Conservation (phyloP, 2,888 invertebrate species). For the Fragum sueziense region DNA sequence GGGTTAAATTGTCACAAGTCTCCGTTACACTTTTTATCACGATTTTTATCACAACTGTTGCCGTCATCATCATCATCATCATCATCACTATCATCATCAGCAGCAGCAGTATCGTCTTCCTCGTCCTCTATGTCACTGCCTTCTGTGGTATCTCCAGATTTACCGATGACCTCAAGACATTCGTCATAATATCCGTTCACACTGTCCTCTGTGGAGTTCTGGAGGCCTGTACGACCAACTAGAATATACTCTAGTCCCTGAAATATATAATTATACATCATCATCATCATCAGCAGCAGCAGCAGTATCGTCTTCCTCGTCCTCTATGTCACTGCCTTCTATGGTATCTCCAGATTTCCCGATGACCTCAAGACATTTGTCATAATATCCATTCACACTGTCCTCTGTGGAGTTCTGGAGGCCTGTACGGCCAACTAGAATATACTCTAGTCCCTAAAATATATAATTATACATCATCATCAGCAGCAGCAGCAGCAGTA, state of each 20-base stretch:
- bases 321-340: background rate
- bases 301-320: background rate
- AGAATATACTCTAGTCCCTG: constrained; percentile 74
- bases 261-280: too few species aligned
- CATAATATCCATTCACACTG: constrained; percentile 37
- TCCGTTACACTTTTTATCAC: too few species aligned
- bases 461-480: too few species aligned
- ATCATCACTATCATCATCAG: background rate
- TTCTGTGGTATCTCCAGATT: constrained; percentile 38
- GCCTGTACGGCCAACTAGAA: constrained; percentile 66
- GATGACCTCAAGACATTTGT: constrained; percentile 28
- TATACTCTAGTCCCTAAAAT: constrained; percentile 74
- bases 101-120: too few species aligned
- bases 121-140: background rate
- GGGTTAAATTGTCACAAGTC: too few species aligned
- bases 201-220: constrained; percentile 38
- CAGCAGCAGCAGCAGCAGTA: too few species aligned
- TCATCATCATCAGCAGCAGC: background rate
- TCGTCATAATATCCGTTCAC: too few species aligned
- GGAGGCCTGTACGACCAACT: constrained; percentile 63
- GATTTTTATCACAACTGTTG: too few species aligned
- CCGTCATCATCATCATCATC: background rate
- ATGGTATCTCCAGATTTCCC: constrained; percentile 39
- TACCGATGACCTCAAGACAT: constrained; percentile 32
- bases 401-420: constrained; percentile 42